These are phyloP conservation scores for Acanthiza pusilla DNA, from an alignment of 2,797 vertebrate species.

Conservation along the genomic window DNA sequence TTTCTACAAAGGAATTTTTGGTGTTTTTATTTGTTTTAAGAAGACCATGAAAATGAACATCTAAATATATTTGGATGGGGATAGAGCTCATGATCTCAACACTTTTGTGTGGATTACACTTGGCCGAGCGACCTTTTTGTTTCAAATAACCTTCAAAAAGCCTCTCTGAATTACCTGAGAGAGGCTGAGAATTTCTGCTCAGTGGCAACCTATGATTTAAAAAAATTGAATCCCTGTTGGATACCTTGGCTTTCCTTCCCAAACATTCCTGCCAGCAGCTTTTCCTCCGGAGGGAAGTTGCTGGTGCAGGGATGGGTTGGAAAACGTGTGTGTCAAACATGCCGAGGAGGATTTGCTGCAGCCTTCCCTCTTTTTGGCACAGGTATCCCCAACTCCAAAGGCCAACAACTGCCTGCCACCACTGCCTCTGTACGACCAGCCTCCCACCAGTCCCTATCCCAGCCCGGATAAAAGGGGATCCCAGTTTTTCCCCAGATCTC, in stretches of 20 bases:
- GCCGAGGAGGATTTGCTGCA: background rate
- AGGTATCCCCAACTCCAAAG: constrained; percentile 87
- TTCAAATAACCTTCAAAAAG: background rate
- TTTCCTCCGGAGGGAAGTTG: background rate
- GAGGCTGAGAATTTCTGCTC: background rate
- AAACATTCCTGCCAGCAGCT: rapidly evolving
- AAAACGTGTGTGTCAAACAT: background rate
- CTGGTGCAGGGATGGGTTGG: no score
- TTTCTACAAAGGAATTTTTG: background rate
- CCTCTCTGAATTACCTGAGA: background rate
- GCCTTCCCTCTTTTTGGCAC: background rate
- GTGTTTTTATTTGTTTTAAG: background rate
- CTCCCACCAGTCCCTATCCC: constrained; percentile 86
- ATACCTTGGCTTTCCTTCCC: background rate
- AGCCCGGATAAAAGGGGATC: constrained; percentile 87
- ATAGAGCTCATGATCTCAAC: rapidly evolving
- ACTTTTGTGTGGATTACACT: background rate
- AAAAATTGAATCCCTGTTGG: background rate
- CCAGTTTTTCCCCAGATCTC: constrained; percentile 87
- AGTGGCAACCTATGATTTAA: background rate
- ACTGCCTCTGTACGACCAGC: constrained; percentile 91
- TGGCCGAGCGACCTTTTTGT: background rate
- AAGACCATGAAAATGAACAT: background rate
- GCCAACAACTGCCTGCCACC: constrained; percentile 83
- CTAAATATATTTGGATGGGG: background rate